Conservation (phyloP, 2,113 vertebrate genomes). For the Tenebrosternarchus preto region DNA sequence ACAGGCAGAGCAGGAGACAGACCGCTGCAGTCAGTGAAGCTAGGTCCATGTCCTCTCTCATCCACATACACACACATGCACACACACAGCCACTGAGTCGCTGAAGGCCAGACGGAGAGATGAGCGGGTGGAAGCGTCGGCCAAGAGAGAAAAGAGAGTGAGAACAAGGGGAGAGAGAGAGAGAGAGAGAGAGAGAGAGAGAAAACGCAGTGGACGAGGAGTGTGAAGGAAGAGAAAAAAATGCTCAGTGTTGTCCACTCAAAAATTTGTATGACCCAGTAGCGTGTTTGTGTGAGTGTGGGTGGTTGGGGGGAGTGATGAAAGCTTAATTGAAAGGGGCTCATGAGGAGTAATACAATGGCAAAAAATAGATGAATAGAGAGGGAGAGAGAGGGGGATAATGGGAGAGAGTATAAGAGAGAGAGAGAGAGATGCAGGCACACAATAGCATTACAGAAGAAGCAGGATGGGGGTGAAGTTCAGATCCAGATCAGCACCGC, state of each 20-base stretch:
- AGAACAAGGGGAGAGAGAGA: conserved; percentile 16
- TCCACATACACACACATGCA: background rate
- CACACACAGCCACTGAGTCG: background rate
- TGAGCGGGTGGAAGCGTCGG: too few relatives aligned
- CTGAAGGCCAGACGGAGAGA: too few relatives aligned
- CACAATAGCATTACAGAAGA: background rate
- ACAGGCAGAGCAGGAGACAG: conserved; percentile 31
- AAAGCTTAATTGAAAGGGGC: conserved; percentile 24
- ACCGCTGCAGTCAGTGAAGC: conserved; percentile 15
- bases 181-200: conserved; percentile 34
- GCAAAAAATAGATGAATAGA: conserved; percentile 10
- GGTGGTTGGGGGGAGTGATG: conserved; percentile 12
- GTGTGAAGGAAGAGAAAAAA: conserved; percentile 41
- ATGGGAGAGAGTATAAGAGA: background rate
- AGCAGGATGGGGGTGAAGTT: background rate
- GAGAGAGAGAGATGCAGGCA: background rate
- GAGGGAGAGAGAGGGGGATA: conserved; percentile 1
- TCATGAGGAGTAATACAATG: conserved; percentile 29
- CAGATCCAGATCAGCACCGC: background rate
- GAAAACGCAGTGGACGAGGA: conserved; percentile 22
- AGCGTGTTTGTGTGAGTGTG: background rate
- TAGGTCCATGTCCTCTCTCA: conserved; percentile 33
- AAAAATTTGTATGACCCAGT: conserved; percentile 38
- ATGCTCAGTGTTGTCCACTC: conserved; percentile 43
- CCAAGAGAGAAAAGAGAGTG: background rate